Evolutionary conservation across 2,113 vertebrate species (phyloP), one percentile per base, ranked within the genome.

Genomic region (Etheostoma spectabile): DNA sequence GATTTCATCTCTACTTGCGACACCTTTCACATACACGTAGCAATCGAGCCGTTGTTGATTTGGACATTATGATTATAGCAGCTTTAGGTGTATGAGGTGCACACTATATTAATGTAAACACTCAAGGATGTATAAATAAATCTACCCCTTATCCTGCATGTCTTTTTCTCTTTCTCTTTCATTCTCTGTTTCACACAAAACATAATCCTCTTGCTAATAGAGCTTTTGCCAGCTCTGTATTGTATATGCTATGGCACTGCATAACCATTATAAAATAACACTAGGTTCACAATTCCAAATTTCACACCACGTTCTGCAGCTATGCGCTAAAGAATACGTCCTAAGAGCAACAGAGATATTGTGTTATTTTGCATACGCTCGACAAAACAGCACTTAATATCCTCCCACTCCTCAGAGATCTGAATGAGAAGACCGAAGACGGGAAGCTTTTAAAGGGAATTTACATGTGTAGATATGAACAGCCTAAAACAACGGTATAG

Each of bases 241-340:
- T 84, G 77, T 52, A 79, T 72, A 70, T 22, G 65, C 65, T 68
- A 73, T 45, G 86, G 61, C 83, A 51, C 51, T 15, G 59, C 49
- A 68, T 19, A 80, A 46, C 59, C 66, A 69, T 79, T 67, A 52
- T 1, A 70, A 19, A 82, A 79, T 74, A 88, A 76, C 60, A 70
- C 46, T 45, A 64, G n/a, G 22, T 82, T 73, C 62, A 72, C 77
- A 68, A 83, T 83, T 70, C 63, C 65, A 73, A 76, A 87, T 90
- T 91, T 90, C 80, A 87, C 90, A 90, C 84, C 74, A 62, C 0
- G 19, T 35, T 81, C 73, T 35, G 62, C 86, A 66, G 87, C 77
- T 70, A 66, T 69, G 70, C 46, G 18, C 68, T 30, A 42, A 79
- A 77, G 73, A 79, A 78, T 71, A 63, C 68, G 74, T 8, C 35